Evolutionary conservation across 23 tunicate species (phyloP).

Genomic region (Ciona savignyi): DNA sequence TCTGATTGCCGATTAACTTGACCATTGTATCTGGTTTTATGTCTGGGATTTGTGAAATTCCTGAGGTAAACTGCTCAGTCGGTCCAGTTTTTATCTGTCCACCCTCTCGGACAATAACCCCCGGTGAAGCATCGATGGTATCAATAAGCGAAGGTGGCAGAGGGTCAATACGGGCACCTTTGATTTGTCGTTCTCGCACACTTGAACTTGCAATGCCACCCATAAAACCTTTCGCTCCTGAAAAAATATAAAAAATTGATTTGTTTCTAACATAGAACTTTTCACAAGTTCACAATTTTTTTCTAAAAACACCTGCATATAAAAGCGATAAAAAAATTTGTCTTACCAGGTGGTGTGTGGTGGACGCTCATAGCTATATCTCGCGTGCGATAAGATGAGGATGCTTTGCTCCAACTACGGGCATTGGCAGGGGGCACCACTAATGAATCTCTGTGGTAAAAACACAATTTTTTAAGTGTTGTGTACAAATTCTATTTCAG

Average conservation of each 20-base stretch:
- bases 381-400: conserved; percentile 11
- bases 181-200: conserved; percentile 5
- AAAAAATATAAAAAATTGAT: no score
- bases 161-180: conserved; percentile 45
- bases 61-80: conserved; percentile 18
- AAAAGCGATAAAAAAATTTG: no score
- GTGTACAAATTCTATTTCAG: no score
- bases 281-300: no score
- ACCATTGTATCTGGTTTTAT: not conserved
- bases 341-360: conserved; percentile 34
- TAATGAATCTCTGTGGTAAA: not conserved
- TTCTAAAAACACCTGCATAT: no score
- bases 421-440: not conserved
- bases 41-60: conserved; percentile 9
- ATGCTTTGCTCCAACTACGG: conserved; percentile 1
- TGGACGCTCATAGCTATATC: conserved; percentile 28
- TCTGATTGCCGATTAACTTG: not conserved
- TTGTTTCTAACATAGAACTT: no score
- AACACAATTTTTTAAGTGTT: no score
- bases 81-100: conserved; percentile 69
- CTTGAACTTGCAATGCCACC: not conserved
- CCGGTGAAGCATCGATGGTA: conserved; percentile 88
- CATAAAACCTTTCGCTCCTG: not conserved
- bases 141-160: conserved; percentile 85
- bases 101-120: conserved; percentile 77